phyloP scores from a whole-genome alignment of 2,113 vertebrate genomes.

The Phalacrocorax aristotelis region DNA sequence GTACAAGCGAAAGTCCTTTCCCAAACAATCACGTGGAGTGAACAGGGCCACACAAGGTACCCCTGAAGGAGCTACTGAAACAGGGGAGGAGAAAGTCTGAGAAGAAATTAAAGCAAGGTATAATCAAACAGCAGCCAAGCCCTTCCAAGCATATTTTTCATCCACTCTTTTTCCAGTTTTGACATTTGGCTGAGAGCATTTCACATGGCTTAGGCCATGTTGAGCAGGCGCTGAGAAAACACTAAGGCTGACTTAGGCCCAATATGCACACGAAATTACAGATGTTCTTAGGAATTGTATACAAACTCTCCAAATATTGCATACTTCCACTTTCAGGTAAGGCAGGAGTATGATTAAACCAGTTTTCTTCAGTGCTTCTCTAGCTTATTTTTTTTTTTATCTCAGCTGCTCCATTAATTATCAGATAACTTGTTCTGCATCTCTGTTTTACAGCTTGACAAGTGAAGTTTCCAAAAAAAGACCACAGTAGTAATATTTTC shows the following conservation, averaged over 20 bases:
- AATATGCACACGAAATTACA: neutral
- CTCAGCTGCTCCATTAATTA: neutral
- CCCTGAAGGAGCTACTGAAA: neutral
- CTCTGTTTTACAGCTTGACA: neutral
- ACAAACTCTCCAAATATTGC: neutral
- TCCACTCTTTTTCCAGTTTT: neutral
- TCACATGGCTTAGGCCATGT: neutral
- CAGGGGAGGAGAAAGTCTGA: neutral
- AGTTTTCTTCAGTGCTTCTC: neutral
- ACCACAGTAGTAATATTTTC: neutral
- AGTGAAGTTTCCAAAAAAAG: neutral
- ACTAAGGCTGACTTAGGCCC: neutral
- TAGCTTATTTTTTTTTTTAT: neutral
- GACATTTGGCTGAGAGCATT: neutral
- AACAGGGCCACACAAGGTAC: neutral
- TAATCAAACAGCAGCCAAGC: neutral
- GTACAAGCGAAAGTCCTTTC: neutral
- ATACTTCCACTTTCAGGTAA: neutral
- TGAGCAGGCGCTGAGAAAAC: neutral
- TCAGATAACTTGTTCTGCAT: neutral
- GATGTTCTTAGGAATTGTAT: neutral
- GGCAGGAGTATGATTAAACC: neutral
- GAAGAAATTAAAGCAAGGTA: neutral
- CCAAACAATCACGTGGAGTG: neutral
- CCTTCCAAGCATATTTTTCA: neutral